These are phyloP conservation scores for Hypena proboscidalis DNA, from an alignment of 2,888 invertebrate genomes.

Conservation along the genomic window DNA sequence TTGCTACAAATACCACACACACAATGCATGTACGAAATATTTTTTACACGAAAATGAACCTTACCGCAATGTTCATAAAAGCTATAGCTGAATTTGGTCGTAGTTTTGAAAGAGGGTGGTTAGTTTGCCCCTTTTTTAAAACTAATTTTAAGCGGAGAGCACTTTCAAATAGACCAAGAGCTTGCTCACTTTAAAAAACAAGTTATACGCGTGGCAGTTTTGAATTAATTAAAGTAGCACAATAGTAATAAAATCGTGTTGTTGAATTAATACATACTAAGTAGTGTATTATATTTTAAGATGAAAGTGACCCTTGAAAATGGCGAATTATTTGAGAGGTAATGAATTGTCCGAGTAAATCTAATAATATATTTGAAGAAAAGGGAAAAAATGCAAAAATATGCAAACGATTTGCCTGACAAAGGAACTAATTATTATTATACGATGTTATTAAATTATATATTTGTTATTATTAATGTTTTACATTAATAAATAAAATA, in stretches of 20 bases:
- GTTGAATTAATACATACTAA: slow-evolving; percentile 6
- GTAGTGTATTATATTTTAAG: background rate
- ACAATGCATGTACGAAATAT: background rate
- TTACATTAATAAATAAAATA: too few relatives aligned
- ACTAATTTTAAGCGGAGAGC: slow-evolving; percentile 56
- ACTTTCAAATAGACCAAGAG: slow-evolving; percentile 40
- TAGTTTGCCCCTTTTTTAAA: slow-evolving; percentile 61
- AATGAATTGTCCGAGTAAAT: too few relatives aligned
- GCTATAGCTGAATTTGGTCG: rapidly evolving
- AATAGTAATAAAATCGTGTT: slow-evolving; percentile 1
- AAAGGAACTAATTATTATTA: too few relatives aligned
- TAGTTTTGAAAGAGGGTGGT: slow-evolving; percentile 1
- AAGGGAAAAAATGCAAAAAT: too few relatives aligned
- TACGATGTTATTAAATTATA: too few relatives aligned
- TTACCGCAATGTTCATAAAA: background rate
- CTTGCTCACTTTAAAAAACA: slow-evolving; percentile 11
- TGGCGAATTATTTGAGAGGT: too few relatives aligned
- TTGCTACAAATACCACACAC: background rate
- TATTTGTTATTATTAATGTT: too few relatives aligned
- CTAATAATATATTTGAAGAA: too few relatives aligned
- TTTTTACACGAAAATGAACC: background rate
- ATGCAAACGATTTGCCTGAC: too few relatives aligned
- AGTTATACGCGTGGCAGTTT: background rate
- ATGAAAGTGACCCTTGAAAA: too few relatives aligned
- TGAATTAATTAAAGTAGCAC: slow-evolving; percentile 1